Percentiles rank a stretch among this genome's conserved stretches.
phyloP scores from a whole-genome alignment of 1,140 invertebrate species.

The Musca vetustissima region DNA sequence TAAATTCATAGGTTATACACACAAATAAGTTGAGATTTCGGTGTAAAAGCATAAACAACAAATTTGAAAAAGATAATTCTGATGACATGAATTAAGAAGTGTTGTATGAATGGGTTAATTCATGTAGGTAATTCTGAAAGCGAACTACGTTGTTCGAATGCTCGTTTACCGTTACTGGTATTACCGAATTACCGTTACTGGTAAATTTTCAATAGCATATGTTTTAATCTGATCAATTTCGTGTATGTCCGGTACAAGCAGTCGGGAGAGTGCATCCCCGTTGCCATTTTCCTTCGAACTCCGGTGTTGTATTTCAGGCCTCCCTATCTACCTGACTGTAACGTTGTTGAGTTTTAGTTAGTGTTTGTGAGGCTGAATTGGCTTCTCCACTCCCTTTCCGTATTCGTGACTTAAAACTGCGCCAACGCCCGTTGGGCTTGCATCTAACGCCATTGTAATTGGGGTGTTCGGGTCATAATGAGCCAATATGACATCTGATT shows the following conservation, averaged over 20 bases:
- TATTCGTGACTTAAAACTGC: slow-evolving; percentile 49
- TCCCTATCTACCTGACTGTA: slow-evolving; percentile 60
- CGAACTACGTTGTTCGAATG: too few species aligned
- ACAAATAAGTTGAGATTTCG: too few species aligned
- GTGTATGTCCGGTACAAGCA: slow-evolving; percentile 32
- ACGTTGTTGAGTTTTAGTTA: slow-evolving; percentile 47
- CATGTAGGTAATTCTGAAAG: too few species aligned
- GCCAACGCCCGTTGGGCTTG: slow-evolving; percentile 46
- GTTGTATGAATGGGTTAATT: too few species aligned
- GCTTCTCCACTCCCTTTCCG: slow-evolving; percentile 40
- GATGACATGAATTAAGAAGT: too few species aligned
- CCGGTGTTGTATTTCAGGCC: slow-evolving; percentile 43
- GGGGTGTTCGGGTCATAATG: slow-evolving; percentile 44
- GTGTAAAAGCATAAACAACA: too few species aligned
- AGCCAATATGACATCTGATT: slow-evolving; percentile 33
- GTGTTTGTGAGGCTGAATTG: slow-evolving; percentile 45
- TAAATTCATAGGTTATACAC: too few species aligned
- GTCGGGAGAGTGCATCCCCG: too few species aligned
- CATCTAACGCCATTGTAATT: slow-evolving; percentile 49
- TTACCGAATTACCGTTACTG: slow-evolving; percentile 33
- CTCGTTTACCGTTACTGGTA: too few species aligned
- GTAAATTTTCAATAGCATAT: slow-evolving; percentile 10
- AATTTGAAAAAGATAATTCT: too few species aligned
- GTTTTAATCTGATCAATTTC: slow-evolving; percentile 1
- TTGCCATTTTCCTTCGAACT: slow-evolving; percentile 33